Base-by-base conservation (phyloP, 1,140 invertebrate genomes). In the Macrobrachium rosenbergii region DNA sequence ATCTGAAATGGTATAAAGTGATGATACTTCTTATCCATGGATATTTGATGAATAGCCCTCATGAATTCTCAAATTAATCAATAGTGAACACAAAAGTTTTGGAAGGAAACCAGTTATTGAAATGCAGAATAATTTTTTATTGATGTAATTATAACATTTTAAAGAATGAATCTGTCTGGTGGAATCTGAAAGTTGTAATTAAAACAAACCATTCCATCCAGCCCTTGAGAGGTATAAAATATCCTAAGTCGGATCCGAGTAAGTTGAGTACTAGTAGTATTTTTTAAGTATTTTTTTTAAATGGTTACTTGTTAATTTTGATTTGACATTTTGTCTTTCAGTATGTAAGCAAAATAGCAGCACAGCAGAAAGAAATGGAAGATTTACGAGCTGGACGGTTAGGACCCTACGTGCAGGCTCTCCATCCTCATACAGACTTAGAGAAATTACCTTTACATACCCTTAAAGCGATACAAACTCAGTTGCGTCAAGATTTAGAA, bases 381-480 rank as follows among this genome's bases (percentile, higher is more conserved):
- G 86, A 84, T n/a, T 37, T 83, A 58, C 37, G 77, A 43, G 73
- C 87, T 16, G 86, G 88, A 14, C 69, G 81, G 14, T 60, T 87
- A 67, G 83, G 89, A n/a, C 84, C 87, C 14, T 85, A 81, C 43
- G 77, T 89, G 23, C 86, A 88, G 21, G 75, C 82, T 28, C 82
- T 88, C 58, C 81, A 86, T 19, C 81, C 87, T 43, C 82, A 85
- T 21, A 67, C 76, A 5, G 86, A 89, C 43, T 43, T 88, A 17
- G 80, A 78, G 64, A 82, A 83, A 19, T 43, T 88, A 16, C 87
- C 89, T 14, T 78, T 89, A 10, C 78, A 82, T 58, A 89, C 89
- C 17, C 87, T 89, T 0, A 89, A 88, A 58, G 83, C 89, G 28
- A 73, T 89, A 16, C 82, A 89, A 64, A 60, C 76, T 73, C 89